Percentiles rank a stretch among this genome's conserved stretches.
Conservation (phyloP, 2,888 invertebrate species). For the Leucophenga montana region DNA sequence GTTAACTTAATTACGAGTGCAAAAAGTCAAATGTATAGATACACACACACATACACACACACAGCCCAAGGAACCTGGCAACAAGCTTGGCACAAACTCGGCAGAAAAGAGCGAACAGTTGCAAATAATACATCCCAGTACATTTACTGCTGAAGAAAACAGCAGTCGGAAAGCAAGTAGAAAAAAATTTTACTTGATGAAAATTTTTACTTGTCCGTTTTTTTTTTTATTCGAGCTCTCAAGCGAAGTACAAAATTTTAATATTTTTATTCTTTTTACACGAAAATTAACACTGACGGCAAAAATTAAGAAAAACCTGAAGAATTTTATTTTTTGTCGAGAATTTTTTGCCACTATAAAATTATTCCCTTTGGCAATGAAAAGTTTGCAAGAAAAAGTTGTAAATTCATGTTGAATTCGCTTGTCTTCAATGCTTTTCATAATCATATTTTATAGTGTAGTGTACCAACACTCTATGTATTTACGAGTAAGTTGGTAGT, state of each 20-base stretch:
- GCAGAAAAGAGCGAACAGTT: constrained; percentile 31
- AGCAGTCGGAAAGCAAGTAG: neutral
- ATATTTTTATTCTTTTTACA: constrained; percentile 21
- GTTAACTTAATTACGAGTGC: constrained; percentile 60
- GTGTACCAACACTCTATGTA: too few species aligned
- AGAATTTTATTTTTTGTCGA: too few species aligned
- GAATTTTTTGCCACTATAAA: too few species aligned
- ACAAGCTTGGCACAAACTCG: constrained; percentile 12
- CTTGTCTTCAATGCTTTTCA: too few species aligned
- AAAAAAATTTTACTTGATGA: neutral
- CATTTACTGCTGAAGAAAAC: neutral
- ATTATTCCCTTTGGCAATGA: neutral
- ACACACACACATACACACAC: neutral
- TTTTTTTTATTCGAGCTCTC: neutral
- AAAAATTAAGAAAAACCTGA: neutral
- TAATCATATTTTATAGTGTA: too few species aligned
- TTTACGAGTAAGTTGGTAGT: too few species aligned
- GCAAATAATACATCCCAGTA: constrained; percentile 48
- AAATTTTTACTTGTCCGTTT: too few species aligned
- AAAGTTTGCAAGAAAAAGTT: neutral
- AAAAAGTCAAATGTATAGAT: constrained; percentile 57
- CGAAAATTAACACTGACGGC: constrained; percentile 3
- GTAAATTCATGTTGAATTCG: too few species aligned
- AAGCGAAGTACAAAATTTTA: constrained; percentile 4
- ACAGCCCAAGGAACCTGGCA: constrained; percentile 19